Base-by-base conservation (phyloP, 2,797 vertebrate genomes). In the Lophotriccus pileatus region DNA sequence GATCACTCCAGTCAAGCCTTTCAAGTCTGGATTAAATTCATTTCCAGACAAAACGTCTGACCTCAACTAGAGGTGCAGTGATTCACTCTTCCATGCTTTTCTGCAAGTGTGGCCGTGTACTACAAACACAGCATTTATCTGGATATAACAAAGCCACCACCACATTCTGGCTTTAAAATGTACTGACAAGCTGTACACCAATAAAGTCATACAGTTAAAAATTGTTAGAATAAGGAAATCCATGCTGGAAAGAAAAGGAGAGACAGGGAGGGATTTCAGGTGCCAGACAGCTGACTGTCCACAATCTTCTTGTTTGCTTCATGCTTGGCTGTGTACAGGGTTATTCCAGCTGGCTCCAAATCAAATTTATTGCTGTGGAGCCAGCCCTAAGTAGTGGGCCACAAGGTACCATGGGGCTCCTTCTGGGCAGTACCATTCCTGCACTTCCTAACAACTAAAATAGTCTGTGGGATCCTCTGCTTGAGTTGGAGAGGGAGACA, bases 1-100 rank as follows among this genome's bases (percentile, higher is more conserved):
- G 84, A 91, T 95, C 77, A 85, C 52, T 95, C 47, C 93, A 95
- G 68, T 62, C 13, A 1, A 95, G 66, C 25, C 84, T 95, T 94
- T 84, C 47, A 93, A 94, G 41, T 73, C 63, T 83, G 69, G 87
- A 55, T 75, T 55, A 91, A 96, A 89, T 87, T 85, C 1, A 44
- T 85, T 89, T 91, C 72, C 75, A 91, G 82, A 89, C 47, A 90
- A 83, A 92, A 80, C 66, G 19, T 79, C 53, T 95, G 62, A 91
- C 37, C 34, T 91, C 83, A 68, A 17, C 46, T 43, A 68, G 58
- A 75, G 28, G 13, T 68, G 30, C 30, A 34, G 39, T 83, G 72
- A 83, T 93, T 80, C 81, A 78, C 58, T 81, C 43, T 84, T 63
- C 50, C 43, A 27, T 44, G 36, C 16, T 91, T 83, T 91, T 72